These are phyloP conservation scores for Nothobranchius furzeri DNA, from an alignment of 2,113 vertebrate species.

Conservation along the genomic window DNA sequence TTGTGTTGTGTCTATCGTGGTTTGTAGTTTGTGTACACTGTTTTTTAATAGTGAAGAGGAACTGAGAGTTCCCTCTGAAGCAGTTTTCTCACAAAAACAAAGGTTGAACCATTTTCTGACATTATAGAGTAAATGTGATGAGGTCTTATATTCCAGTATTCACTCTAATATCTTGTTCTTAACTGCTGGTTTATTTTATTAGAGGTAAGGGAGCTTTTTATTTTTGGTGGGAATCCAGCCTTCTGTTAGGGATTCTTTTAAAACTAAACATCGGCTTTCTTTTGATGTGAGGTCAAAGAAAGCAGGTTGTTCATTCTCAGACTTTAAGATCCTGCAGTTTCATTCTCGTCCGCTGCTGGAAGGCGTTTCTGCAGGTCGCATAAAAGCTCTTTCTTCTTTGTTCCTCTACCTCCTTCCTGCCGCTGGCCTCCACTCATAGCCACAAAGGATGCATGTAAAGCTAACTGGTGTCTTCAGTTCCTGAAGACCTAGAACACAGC, in stretches of 20 bases:
- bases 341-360: constrained; percentile 46
- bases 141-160: neutral
- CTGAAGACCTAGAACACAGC: constrained; percentile 9
- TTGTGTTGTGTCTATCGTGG: constrained; percentile 8
- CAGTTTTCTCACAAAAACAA: neutral
- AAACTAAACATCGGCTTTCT: constrained; percentile 11
- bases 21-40: neutral
- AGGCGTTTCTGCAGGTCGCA: constrained; percentile 44
- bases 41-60: constrained; percentile 15
- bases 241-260: constrained; percentile 20
- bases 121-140: too few species aligned
- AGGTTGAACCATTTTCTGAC: too few species aligned
- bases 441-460: constrained; percentile 35
- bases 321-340: constrained; percentile 48
- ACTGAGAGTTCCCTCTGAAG: neutral
- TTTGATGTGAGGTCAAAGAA: constrained; percentile 44
- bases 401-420: constrained; percentile 56
- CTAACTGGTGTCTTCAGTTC: constrained; percentile 8
- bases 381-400: constrained; percentile 61
- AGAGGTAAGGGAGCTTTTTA: constrained; percentile 3
- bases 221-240: constrained; percentile 16
- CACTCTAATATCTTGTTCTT: neutral
- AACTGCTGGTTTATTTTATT: neutral
- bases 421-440: constrained; percentile 59
- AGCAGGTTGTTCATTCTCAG: constrained; percentile 21